Evolutionary conservation across 2,113 vertebrate genomes (phyloP).

Genomic region (Callipepla squamata): DNA sequence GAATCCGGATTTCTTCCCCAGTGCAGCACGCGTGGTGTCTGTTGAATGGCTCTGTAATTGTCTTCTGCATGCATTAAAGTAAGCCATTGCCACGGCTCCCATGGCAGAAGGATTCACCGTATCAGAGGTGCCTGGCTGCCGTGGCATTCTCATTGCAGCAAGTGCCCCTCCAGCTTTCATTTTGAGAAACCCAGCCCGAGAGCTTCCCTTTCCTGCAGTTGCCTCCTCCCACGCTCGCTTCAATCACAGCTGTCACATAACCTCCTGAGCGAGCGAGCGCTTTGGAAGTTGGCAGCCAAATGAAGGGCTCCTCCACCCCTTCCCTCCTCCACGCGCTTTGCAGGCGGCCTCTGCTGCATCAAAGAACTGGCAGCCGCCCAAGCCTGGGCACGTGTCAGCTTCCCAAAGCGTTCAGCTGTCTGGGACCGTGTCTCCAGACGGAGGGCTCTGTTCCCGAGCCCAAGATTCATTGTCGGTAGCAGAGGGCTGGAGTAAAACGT

Average conservation of each 20-base stretch:
- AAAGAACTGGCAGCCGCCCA: constrained; percentile 42
- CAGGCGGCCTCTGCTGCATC: constrained; percentile 58
- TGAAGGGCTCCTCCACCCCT: constrained; percentile 68
- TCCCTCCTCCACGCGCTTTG: constrained; percentile 59
- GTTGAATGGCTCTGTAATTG: background rate
- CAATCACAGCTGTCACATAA: constrained; percentile 51
- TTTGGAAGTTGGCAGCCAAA: constrained; percentile 67
- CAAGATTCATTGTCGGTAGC: constrained; percentile 25
- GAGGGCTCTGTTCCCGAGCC: constrained; percentile 46
- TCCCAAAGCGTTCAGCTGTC: constrained; percentile 57
- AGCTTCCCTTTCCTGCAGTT: constrained; percentile 49
- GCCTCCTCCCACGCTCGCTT: constrained; percentile 42
- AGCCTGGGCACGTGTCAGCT: constrained; percentile 18
- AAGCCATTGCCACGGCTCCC: background rate
- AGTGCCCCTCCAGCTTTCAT: background rate
- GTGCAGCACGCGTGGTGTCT: fast-evolving
- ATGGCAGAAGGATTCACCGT: background rate
- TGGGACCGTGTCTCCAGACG: constrained; percentile 18
- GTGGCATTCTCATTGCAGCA: background rate
- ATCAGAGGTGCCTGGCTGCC: background rate
- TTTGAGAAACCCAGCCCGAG: background rate
- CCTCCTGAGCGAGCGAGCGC: constrained; percentile 28
- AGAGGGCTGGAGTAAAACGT: background rate
- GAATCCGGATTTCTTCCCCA: background rate
- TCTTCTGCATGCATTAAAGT: background rate